Evolutionary conservation across 2,888 invertebrate species (phyloP), one percentile per base, ranked within the genome.

Genomic region (Spodoptera exigua): DNA sequence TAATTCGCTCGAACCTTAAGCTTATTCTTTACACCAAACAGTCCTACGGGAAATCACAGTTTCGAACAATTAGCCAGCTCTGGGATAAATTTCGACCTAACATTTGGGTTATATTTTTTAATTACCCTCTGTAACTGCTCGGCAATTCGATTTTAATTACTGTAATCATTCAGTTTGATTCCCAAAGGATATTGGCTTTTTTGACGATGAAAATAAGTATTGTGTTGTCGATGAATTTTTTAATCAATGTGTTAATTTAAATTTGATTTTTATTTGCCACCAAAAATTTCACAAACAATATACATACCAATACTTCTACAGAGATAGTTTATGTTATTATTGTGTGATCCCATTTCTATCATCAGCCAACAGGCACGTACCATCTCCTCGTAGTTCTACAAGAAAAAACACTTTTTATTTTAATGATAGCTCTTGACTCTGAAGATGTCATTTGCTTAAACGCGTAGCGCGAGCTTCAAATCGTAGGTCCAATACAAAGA

Each of bases 31-130:
- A 59, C 11, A 46, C 79, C 83, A 67, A 41, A 44, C 46, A 45
- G 73, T 85, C 92, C 92, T 88, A 67, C 86, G 92, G 91, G 92
- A 92, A 92, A 92, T 91, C 90, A 90, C 89, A 88, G 88, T 87
- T 90, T 88, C 83, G 83, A 86, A 88, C 90, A 92, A 92, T 92
- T 91, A 91, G 88, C 83, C 82, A 74, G 77, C 84, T 81, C 78
- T 77, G 79, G 82, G 83, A 89, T 90, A 89, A 91, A 91, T 91
- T 91, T 81, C 80, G 67, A 81, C 82, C 83, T 84, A 87, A 89
- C 87, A 86, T 78, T n/a, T 75, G 75, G 74, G 79, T 85, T 84
- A 87, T 90, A 85, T 89, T 90, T 89, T 89, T 89, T 88, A 88
- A 90, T 90, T 89, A 87, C 79, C 77, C 78, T 49, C 74, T 74